phyloP scores from a whole-genome alignment of 64 coral and sea anemone genomes.

The Dendrophyllia cribrosa region DNA sequence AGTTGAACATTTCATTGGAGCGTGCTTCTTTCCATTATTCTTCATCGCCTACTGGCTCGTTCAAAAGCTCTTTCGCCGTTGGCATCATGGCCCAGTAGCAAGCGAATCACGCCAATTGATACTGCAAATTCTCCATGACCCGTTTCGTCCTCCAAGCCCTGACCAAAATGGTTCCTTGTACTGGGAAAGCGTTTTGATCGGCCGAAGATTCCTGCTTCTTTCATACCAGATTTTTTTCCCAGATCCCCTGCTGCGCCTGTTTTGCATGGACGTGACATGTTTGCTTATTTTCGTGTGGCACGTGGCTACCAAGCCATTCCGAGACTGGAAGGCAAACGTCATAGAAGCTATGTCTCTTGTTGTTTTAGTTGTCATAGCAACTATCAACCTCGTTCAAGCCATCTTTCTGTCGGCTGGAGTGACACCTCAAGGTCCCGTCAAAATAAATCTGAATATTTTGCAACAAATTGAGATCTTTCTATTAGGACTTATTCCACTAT shows the following conservation, averaged over 20 bases:
- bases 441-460: background rate
- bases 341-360: slow-evolving; percentile 55
- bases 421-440: slow-evolving; percentile 20
- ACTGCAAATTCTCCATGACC: slow-evolving; percentile 62
- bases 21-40: slow-evolving; percentile 68
- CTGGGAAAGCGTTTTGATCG: slow-evolving; percentile 88
- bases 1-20: slow-evolving; percentile 62
- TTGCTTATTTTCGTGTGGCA: slow-evolving; percentile 51
- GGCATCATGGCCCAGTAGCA: background rate
- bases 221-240: slow-evolving; percentile 70
- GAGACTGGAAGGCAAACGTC: slow-evolving; percentile 63
- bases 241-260: slow-evolving; percentile 69
- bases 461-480: slow-evolving; percentile 59
- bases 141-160: slow-evolving; percentile 61
- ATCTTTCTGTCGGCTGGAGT: slow-evolving; percentile 53
- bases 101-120: slow-evolving; percentile 11
- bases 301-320: slow-evolving; percentile 44
- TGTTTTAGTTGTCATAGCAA: slow-evolving; percentile 64
- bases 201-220: slow-evolving; percentile 73
- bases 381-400: slow-evolving; percentile 46
- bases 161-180: slow-evolving; percentile 54
- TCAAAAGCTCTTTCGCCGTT: background rate
- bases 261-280: slow-evolving; percentile 56
- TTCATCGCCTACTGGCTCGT: slow-evolving; percentile 67
- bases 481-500: slow-evolving; percentile 40